Percentiles rank a stretch among this genome's conserved stretches.
Conservation (phyloP, 2,888 invertebrate species). For the Nysson spinosus region DNA sequence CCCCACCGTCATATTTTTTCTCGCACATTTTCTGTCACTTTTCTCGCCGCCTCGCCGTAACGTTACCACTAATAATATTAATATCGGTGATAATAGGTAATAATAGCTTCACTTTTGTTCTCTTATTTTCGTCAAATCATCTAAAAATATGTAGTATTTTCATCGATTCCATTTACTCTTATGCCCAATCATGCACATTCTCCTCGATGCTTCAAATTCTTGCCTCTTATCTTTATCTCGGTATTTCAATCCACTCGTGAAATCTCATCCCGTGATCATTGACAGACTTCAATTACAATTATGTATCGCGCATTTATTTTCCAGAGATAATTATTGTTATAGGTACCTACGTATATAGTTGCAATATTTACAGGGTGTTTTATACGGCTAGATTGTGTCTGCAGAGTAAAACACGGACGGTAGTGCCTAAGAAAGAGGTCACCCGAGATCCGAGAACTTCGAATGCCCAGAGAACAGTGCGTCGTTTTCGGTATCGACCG, state of each 20-base stretch:
- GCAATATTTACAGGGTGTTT: conserved; percentile 17
- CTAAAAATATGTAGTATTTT: conserved; percentile 66
- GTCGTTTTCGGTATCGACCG: not conserved
- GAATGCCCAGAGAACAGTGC: conserved; percentile 12
- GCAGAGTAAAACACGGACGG: conserved; percentile 54
- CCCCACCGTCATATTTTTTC: not conserved
- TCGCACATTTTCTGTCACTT: not conserved
- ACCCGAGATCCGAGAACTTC: conserved; percentile 39
- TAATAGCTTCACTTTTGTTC: conserved; percentile 43
- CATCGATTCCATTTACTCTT: not conserved
- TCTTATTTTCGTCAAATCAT: conserved; percentile 61
- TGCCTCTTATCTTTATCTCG: not conserved
- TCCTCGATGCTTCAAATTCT: not conserved
- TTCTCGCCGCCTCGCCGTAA: not conserved
- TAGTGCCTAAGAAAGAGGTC: conserved; percentile 45
- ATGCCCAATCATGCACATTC: not conserved
- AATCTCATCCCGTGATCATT: too few species aligned
- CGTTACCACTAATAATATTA: conserved; percentile 10
- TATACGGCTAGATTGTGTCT: too few species aligned
- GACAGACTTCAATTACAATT: too few species aligned
- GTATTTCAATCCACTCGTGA: too few species aligned
- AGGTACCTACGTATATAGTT: conserved; percentile 12
- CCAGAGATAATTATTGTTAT: conserved; percentile 4
- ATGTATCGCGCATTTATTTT: too few species aligned
- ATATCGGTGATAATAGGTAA: conserved; percentile 9